Conservation (phyloP, 2,888 invertebrate genomes). For the Meliscaeva auricollis region DNA sequence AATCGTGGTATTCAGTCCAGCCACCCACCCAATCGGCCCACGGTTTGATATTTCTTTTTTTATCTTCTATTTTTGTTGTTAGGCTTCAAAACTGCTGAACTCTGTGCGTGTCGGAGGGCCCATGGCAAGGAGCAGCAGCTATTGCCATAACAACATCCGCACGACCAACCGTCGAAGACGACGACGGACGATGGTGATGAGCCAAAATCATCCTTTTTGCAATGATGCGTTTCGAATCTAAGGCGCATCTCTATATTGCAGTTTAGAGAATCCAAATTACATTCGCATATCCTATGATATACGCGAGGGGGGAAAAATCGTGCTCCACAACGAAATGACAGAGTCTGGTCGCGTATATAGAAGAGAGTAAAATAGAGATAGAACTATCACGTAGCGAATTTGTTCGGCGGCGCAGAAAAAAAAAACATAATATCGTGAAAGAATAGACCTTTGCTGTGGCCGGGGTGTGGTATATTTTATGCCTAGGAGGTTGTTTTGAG, state of each 20-base stretch:
- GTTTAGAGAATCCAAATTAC: slow-evolving; percentile 43
- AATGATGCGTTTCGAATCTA: slow-evolving; percentile 74
- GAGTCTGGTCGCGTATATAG: slow-evolving; percentile 61
- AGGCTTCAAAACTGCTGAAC: slow-evolving; percentile 19
- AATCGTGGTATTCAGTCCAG: slow-evolving; percentile 42
- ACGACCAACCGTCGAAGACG: background rate
- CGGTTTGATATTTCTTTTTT: slow-evolving; percentile 36
- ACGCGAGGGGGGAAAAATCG: slow-evolving; percentile 42
- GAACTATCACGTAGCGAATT: slow-evolving; percentile 55
- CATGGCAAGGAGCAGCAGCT: slow-evolving; percentile 28
- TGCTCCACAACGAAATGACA: slow-evolving; percentile 72
- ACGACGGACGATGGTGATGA: slow-evolving; percentile 49
- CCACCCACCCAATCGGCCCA: slow-evolving; percentile 74
- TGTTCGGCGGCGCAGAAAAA: background rate
- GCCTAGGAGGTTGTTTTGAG: slow-evolving; percentile 66
- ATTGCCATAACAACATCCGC: too few species aligned
- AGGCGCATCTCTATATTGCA: slow-evolving; percentile 27
- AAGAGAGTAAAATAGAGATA: background rate
- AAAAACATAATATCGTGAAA: slow-evolving; percentile 9
- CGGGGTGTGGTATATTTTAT: slow-evolving; percentile 35
- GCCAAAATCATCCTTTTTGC: slow-evolving; percentile 60
- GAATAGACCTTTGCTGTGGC: slow-evolving; percentile 17
- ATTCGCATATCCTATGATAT: slow-evolving; percentile 18
- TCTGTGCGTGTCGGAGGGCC: slow-evolving; percentile 69
- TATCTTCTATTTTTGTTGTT: background rate